Evolutionary conservation across 2,113 vertebrate genomes (phyloP), one percentile per base, ranked within the genome.

Genomic region (Cochlearius cochlearius): DNA sequence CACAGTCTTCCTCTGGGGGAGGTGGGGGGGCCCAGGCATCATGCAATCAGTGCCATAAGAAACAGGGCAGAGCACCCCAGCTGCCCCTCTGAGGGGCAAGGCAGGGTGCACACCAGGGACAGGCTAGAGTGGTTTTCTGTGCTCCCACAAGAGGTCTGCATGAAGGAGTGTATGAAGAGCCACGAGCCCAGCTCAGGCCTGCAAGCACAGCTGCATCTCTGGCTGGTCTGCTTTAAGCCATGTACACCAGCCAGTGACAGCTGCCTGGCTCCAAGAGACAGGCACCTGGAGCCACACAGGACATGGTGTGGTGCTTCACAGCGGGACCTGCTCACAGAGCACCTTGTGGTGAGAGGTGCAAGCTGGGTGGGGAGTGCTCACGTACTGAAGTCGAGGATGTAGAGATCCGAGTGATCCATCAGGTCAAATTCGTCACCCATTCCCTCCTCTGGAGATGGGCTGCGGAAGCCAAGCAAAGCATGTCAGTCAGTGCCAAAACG

Each of bases 391-490:
- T 99, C 99, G 52, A 99, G 98, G 97, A 99, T 99, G 98, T 99
- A 99, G 97, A 99, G 98, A 97, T 99, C 99, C 5, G 99, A 99
- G 97, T 99, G 99, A 98, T 99, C 99, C 99, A 99, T 99, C 96
- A 99, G 98, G 98, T 99, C 99, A 52, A 99, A 99, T 95, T 99
- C 99, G 90, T 99, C 99, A 19, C 99, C 99, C 98, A 99, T 99
- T 96, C 99, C 99, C 98, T 99, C 99, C 91, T 99, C 99, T 12
- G 99, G 99, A 98, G 99, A 99, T 0, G 99, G 99, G 97, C 99
- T 99, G 98, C 41, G 56, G 85, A 97, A 98, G 39, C 29, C 52
- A 98, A 94, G 67, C 59, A 66, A 59, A 94, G 53, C 0, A 2
- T 11, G 23, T 95, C 59, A 93, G 49, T 62, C 75, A 88, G 55